phyloP scores from a whole-genome alignment of 2,888 invertebrate species.

The Zele albiditarsus region DNA sequence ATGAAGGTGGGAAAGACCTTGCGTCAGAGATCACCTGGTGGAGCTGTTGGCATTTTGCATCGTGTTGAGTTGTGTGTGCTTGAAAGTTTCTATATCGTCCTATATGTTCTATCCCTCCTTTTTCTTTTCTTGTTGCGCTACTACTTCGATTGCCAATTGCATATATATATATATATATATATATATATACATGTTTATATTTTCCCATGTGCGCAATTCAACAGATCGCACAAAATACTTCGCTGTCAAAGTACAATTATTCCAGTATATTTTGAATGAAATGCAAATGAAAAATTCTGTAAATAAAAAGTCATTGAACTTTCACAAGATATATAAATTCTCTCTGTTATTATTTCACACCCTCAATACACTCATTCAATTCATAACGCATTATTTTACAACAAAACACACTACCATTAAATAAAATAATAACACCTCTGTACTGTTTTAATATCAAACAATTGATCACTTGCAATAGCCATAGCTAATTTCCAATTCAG shows the following conservation, averaged over 20 bases:
- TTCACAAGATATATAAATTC: background rate
- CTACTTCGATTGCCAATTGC: constrained; percentile 30
- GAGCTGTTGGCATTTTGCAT: constrained; percentile 61
- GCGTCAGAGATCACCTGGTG: constrained; percentile 58
- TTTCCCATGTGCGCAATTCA: constrained; percentile 27
- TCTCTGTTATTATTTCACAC: background rate
- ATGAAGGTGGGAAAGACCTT: constrained; percentile 48
- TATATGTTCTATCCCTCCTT: constrained; percentile 38
- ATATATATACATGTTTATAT: background rate
- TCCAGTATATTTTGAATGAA: too few relatives aligned
- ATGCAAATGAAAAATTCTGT: too few relatives aligned
- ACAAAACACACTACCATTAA: background rate
- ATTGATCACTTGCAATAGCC: too few relatives aligned
- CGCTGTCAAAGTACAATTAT: background rate
- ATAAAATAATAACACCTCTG: constrained; percentile 5
- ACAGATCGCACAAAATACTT: constrained; percentile 34
- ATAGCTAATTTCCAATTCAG: too few relatives aligned
- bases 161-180: background rate
- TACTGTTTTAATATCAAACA: background rate
- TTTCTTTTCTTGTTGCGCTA: constrained; percentile 18
- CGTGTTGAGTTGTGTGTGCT: constrained; percentile 42
- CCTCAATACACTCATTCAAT: background rate
- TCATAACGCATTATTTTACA: background rate
- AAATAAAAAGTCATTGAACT: constrained; percentile 11
- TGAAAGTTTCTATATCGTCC: constrained; percentile 54